Evolutionary conservation across 2,113 vertebrate species (phyloP).

Genomic region (Paratilapia polleni): DNA sequence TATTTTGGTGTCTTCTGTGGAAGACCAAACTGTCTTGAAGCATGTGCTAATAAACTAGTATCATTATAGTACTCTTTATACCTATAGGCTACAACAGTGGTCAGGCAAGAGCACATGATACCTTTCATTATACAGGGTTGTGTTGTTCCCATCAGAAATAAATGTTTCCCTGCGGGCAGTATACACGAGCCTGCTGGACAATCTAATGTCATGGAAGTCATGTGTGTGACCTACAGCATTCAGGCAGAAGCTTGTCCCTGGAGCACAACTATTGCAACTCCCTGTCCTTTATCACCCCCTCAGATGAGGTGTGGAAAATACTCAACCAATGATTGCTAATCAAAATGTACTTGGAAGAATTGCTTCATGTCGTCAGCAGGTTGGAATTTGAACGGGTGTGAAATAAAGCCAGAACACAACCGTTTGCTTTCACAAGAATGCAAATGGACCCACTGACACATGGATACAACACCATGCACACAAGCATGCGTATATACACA

Average conservation of each 20-base stretch:
- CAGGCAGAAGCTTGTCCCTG: background rate
- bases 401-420: conserved; percentile 49
- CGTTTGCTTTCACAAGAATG: conserved; percentile 22
- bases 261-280: conserved; percentile 3
- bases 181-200: conserved; percentile 34
- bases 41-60: conserved; percentile 17
- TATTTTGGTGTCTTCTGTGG: conserved; percentile 10
- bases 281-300: background rate
- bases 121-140: conserved; percentile 43
- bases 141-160: conserved; percentile 48
- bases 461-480: background rate
- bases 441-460: background rate
- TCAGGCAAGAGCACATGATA: conserved; percentile 58
- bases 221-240: conserved; percentile 50
- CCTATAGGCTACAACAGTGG: conserved; percentile 32
- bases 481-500: background rate
- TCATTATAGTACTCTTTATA: conserved; percentile 6
- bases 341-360: background rate
- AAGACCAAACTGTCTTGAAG: conserved; percentile 7
- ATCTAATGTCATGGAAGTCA: conserved; percentile 58
- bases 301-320: conserved; percentile 12
- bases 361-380: conserved; percentile 2
- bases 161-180: conserved; percentile 1
- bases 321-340: conserved; percentile 29
- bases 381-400: conserved; percentile 49